Base-by-base conservation (phyloP, 1,140 invertebrate genomes). In the Plectrocnemia conspersa region DNA sequence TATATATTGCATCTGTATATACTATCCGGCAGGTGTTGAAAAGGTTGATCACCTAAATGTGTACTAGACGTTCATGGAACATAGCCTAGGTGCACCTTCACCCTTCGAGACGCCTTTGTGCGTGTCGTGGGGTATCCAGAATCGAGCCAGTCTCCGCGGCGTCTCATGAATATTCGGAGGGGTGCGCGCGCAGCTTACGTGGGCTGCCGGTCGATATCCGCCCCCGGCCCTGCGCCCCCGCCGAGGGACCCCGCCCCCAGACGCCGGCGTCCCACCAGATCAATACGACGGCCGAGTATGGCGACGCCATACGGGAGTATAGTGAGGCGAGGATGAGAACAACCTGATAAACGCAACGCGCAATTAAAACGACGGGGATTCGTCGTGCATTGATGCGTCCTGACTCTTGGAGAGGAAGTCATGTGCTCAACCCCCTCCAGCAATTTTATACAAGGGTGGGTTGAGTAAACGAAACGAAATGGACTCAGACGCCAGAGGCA, bases 171-270 rank as follows among this genome's bases (percentile, higher is more conserved):
- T 38, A 38, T 38, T 38, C 5, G 35, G 35, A 13, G 35, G 4
- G 35, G 6, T 38, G 41, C 41, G 41, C 41, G 41, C 41, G 41
- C 41, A 44, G 41, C 4, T 7, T 13, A 7, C 41, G 41, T 44
- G 41, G 41, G 41, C 41, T 7, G 27, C 41, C 4, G 41, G 19
- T 44, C 41, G 41, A 44, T 44, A 22, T 7, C 5, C 41, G 41
- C 18, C 41, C 19, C 18, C 18, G 18, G 10, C 41, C 41, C 18
- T 13, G 7, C 36, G 15, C 11, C 18, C 18, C 41, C 23, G 10
- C 41, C 41, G 13, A 44, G 7, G 13, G 9, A 24, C 10, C 10
- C 10, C 36, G 15, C 10, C 18, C 41, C 9, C 41, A 13, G 27
- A 7, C 41, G 18, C 41, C 41, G 9, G 6, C 36, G 18, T 3